Evolutionary conservation across 1,140 invertebrate genomes (phyloP).

Genomic region (Drosophila tani): DNA sequence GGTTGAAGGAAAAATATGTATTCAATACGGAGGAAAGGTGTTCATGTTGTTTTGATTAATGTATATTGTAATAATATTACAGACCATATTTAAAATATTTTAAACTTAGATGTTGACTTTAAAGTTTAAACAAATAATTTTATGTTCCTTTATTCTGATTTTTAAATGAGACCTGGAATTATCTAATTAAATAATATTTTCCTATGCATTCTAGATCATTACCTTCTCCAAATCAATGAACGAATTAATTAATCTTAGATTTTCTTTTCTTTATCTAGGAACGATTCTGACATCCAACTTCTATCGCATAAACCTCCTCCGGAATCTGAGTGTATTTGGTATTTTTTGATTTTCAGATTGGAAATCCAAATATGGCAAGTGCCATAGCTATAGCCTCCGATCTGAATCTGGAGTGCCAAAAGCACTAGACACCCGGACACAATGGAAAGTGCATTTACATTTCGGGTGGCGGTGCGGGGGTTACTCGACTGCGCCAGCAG

Average conservation of each 20-base stretch:
- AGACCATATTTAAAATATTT: neutral
- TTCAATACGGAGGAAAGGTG: neutral
- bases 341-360: slow-evolving; percentile 49
- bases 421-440: slow-evolving; percentile 78
- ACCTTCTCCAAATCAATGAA: neutral
- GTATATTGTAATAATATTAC: neutral
- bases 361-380: slow-evolving; percentile 75
- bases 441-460: slow-evolving; percentile 82
- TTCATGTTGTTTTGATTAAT: neutral
- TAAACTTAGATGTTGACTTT: too few species aligned
- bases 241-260: neutral
- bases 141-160: too few species aligned
- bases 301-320: slow-evolving; percentile 21
- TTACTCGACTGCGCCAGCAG: slow-evolving; percentile 31
- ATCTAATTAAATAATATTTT: too few species aligned
- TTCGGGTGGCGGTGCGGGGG: slow-evolving; percentile 15
- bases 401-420: slow-evolving; percentile 63
- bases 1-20: slow-evolving; percentile 11
- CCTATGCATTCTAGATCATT: too few species aligned
- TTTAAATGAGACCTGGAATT: too few species aligned
- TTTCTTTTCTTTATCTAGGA: neutral
- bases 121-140: too few species aligned
- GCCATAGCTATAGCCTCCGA: slow-evolving; percentile 32
- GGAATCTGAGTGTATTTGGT: slow-evolving; percentile 15
- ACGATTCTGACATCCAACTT: neutral